These are phyloP conservation scores for Chionodraco myersi DNA, from an alignment of 2,113 vertebrate genomes.

Conservation along the genomic window DNA sequence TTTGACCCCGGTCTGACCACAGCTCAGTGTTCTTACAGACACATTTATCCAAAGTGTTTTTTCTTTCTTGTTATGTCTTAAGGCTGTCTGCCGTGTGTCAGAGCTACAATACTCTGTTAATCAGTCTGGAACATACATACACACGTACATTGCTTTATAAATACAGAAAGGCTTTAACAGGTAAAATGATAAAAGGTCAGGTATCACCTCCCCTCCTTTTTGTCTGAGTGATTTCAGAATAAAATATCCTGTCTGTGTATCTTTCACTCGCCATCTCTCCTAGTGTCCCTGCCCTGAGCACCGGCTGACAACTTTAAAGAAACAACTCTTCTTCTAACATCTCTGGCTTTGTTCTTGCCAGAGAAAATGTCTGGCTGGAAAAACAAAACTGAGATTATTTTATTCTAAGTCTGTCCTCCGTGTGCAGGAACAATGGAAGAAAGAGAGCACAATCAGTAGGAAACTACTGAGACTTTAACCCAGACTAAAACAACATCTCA, in stretches of 20 bases:
- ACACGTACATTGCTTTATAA: conserved; percentile 7
- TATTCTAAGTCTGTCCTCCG: conserved; percentile 14
- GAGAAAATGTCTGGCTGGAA: conserved; percentile 3
- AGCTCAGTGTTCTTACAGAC: not conserved
- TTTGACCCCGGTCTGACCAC: conserved; percentile 2
- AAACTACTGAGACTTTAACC: conserved; percentile 40
- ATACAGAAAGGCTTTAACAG: not conserved
- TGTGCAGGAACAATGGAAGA: conserved; percentile 12
- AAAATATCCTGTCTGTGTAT: conserved; percentile 29
- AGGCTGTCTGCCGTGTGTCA: not conserved
- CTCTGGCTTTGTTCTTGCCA: conserved; percentile 25
- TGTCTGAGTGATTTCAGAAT: conserved; percentile 35
- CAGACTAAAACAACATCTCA: conserved; percentile 35
- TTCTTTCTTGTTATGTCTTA: conserved; percentile 3
- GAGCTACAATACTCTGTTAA: not conserved
- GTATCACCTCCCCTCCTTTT: not conserved
- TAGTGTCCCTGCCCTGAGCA: conserved; percentile 13
- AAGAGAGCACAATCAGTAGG: conserved; percentile 36
- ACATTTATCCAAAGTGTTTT: not conserved
- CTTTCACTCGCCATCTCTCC: conserved; percentile 22
- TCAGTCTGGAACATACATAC: too few species aligned
- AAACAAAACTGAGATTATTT: conserved; percentile 52
- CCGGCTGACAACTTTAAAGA: conserved; percentile 15
- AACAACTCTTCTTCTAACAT: conserved; percentile 20
- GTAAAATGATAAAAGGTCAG: conserved; percentile 20